Conservation (phyloP, 2,797 vertebrate species). For the Sebastes ruberrimus region DNA sequence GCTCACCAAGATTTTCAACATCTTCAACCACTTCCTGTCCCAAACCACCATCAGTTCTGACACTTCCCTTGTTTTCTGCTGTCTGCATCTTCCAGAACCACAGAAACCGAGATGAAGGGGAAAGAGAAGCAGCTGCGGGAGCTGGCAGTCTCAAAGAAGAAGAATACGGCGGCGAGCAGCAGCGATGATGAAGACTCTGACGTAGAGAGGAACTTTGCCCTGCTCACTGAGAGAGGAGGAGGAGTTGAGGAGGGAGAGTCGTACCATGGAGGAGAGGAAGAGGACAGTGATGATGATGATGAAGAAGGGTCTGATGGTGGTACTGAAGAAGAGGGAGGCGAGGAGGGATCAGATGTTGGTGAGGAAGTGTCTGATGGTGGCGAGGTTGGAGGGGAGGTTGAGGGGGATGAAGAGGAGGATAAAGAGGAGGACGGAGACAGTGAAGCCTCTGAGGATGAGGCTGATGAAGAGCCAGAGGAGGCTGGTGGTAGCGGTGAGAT, state of each 20-base stretch:
- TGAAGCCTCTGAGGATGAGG: not conserved
- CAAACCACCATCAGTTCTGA: not conserved
- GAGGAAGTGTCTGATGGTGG: not conserved
- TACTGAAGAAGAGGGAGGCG: not conserved
- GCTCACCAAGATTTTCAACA: too few relatives aligned
- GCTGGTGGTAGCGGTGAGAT: constrained; percentile 3
- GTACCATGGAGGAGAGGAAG: not conserved
- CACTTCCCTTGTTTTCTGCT: not conserved
- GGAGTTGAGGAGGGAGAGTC: not conserved
- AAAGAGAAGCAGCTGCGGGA: not conserved
- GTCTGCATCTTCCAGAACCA: not conserved
- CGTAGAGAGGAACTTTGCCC: constrained; percentile 67
- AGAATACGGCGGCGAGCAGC: not conserved
- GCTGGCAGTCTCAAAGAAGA: not conserved
- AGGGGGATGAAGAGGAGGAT: not conserved
- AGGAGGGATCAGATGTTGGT: not conserved
- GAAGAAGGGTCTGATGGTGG: not conserved
- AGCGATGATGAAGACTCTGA: constrained; percentile 64
- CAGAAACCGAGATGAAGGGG: constrained; percentile 17
- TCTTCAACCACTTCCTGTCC: not conserved
- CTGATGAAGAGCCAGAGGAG: not conserved
- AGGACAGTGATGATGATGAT: not conserved
- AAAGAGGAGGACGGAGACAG: not conserved
- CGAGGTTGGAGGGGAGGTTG: not conserved
- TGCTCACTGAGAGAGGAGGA: constrained; percentile 49